These are phyloP conservation scores for Toxotes lorentzi DNA, from an alignment of 2,797 vertebrate genomes.

Conservation along the genomic window DNA sequence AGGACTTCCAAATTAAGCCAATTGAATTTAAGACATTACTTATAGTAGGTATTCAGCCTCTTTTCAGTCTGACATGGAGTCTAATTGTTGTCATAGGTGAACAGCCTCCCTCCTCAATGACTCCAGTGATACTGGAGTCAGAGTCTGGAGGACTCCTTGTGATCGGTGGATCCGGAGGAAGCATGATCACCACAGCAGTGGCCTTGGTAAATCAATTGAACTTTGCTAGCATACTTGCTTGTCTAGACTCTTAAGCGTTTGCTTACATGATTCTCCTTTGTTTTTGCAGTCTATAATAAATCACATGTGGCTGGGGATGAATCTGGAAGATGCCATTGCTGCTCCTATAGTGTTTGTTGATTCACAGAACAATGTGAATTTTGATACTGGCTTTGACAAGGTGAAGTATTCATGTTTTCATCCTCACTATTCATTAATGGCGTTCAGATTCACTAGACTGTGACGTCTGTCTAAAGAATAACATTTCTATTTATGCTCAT, in stretches of 20 bases:
- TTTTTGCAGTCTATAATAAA: conserved; percentile 88
- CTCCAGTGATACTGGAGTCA: conserved; percentile 88
- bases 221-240: conserved; percentile 1
- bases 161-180: conserved; percentile 93
- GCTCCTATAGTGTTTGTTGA: conserved; percentile 83
- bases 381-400: conserved; percentile 69
- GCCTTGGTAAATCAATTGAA: conserved; percentile 84
- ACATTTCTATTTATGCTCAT: conserved; percentile 26
- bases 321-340: conserved; percentile 84
- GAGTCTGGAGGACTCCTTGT: conserved; percentile 84
- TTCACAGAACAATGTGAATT: conserved; percentile 64
- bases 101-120: conserved; percentile 94
- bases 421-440: conserved; percentile 16
- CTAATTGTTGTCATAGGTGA: conserved; percentile 83
- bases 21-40: conserved; percentile 14
- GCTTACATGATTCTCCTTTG: conserved; percentile 21
- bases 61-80: conserved; percentile 9
- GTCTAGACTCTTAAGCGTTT: conserved; percentile 16
- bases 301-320: conserved; percentile 90
- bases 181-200: conserved; percentile 87
- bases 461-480: conserved; percentile 20
- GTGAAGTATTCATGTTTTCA: conserved; percentile 60
- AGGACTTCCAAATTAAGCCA: not conserved
- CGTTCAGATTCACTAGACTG: conserved; percentile 13
- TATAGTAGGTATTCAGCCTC: not conserved